phyloP scores from a whole-genome alignment of 2,113 vertebrate genomes.

The Oceanodroma tethys region DNA sequence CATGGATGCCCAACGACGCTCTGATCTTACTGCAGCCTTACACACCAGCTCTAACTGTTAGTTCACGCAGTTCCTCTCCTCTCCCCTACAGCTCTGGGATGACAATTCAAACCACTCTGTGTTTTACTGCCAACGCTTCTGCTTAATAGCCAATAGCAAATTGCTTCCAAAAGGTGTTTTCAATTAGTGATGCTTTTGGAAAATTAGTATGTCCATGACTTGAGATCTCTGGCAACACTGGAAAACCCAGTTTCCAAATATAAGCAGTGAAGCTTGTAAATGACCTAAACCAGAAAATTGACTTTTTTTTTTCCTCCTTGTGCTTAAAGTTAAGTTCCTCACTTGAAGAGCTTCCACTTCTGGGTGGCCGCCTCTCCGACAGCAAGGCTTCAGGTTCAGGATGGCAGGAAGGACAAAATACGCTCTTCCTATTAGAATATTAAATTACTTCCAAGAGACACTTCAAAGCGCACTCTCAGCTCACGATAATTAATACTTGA shows the following conservation, averaged over 20 bases:
- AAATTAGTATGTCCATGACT: background rate
- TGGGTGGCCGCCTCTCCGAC: background rate
- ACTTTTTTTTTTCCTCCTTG: background rate
- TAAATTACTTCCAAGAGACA: background rate
- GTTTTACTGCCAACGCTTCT: background rate
- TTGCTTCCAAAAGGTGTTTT: constrained; percentile 5
- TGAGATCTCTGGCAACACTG: background rate
- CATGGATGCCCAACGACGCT: rapidly evolving
- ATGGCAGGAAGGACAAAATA: background rate
- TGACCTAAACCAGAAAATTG: background rate
- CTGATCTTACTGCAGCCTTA: background rate
- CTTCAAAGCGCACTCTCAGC: background rate
- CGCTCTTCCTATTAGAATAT: background rate
- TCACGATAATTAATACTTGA: background rate
- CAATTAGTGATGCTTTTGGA: background rate
- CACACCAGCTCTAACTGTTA: background rate
- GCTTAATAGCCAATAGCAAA: background rate
- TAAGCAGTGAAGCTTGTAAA: background rate
- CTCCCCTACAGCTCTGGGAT: background rate
- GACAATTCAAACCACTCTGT: background rate
- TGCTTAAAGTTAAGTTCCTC: background rate
- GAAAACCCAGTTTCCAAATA: background rate
- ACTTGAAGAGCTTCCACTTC: background rate
- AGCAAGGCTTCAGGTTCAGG: background rate
- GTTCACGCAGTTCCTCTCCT: background rate